Conservation (phyloP, 2,888 invertebrate genomes). For the Seira ritae region DNA sequence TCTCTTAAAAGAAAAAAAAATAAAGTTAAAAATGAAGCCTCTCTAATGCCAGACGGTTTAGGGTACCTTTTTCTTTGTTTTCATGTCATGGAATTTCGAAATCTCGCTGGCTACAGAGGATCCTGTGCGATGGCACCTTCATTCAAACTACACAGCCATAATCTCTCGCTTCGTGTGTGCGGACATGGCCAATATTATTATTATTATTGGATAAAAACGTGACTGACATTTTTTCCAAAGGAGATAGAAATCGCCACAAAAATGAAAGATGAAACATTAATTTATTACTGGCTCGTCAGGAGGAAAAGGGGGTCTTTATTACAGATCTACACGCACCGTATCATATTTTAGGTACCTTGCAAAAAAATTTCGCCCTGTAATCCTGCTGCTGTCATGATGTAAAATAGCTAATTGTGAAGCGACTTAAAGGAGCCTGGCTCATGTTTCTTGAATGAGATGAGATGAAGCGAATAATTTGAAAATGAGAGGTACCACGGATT, state of each 20-base stretch:
- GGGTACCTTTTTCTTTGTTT: slow-evolving; percentile 37
- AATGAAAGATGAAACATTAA: slow-evolving; percentile 51
- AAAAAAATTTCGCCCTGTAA: slow-evolving; percentile 42
- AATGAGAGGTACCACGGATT: slow-evolving; percentile 46
- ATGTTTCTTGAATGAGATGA: slow-evolving; percentile 45
- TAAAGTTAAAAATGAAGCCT: too few relatives aligned
- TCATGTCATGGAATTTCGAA: slow-evolving; percentile 48
- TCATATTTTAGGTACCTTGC: slow-evolving; percentile 55
- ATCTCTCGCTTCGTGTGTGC: neutral
- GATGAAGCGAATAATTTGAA: slow-evolving; percentile 21
- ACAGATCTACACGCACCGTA: slow-evolving; percentile 45
- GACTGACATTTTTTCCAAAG: slow-evolving; percentile 53
- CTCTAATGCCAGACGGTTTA: slow-evolving; percentile 9
- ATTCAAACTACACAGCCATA: too few relatives aligned
- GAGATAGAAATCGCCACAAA: slow-evolving; percentile 50
- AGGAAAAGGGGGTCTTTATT: slow-evolving; percentile 49
- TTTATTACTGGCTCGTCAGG: slow-evolving; percentile 48
- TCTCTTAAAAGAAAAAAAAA: too few relatives aligned
- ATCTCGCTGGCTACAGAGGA: neutral
- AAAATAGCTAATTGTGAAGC: slow-evolving; percentile 37
- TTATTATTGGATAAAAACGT: slow-evolving; percentile 48
- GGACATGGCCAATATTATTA: neutral
- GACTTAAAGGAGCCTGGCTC: slow-evolving; percentile 58
- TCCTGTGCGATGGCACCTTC: neutral
- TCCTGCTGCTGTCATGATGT: slow-evolving; percentile 36